phyloP scores from a whole-genome alignment of 2,888 invertebrate genomes.

The Epirrhoe tristata region DNA sequence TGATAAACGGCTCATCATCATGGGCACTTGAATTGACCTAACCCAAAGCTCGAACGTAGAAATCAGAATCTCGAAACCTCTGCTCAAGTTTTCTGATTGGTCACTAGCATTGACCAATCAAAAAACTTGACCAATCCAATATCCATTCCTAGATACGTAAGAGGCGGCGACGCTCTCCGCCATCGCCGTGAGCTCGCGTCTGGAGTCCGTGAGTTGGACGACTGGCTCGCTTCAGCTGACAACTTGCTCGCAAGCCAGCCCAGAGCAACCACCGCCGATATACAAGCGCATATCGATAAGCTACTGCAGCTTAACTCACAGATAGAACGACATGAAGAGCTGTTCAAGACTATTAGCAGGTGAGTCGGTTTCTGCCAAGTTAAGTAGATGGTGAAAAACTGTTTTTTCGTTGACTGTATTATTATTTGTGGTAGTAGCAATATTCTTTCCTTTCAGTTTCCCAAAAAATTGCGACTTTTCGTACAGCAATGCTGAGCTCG shows the following conservation, averaged over 20 bases:
- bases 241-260: constrained; percentile 88
- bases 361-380: constrained; percentile 34
- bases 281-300: constrained; percentile 92
- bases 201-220: constrained; percentile 90
- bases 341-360: constrained; percentile 95
- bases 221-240: constrained; percentile 93
- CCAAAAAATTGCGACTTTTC: neutral
- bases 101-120: neutral
- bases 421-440: neutral
- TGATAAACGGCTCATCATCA: no score
- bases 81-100: no score
- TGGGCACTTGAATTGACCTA: no score
- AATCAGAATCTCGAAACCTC: no score
- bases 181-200: constrained; percentile 92
- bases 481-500: neutral
- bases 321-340: constrained; percentile 94
- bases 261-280: constrained; percentile 90
- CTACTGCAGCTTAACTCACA: constrained; percentile 91
- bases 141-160: constrained; percentile 85
- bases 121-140: no score
- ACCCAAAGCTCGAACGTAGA: no score
- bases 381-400: no score
- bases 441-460: neutral
- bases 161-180: constrained; percentile 93
- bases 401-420: no score